Base-by-base conservation (phyloP, 2,888 invertebrate species). In the Stenurella melanura region DNA sequence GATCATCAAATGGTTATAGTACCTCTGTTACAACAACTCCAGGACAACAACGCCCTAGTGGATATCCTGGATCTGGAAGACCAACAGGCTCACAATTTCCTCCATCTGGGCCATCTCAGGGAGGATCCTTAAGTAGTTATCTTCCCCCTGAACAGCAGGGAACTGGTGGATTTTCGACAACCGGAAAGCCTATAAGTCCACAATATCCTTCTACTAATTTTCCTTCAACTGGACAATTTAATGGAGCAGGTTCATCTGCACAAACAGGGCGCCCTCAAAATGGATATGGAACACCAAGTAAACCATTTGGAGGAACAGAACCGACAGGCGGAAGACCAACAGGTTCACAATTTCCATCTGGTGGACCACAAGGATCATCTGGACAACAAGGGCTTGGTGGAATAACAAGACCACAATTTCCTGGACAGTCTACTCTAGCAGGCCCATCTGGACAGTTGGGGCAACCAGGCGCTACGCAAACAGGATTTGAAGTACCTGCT, bases 61-160 rank as follows among this genome's bases (percentile, higher is more conserved):
- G 80, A 57, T 77, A 75, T 74, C 86, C 87, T 68, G 89, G 86
- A 70, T 88, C 89, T 9, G 87, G 87, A 38, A 79, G 78, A 80
- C 83, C 80, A 78, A 78, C 79, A 54, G 82, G 78, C 66, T 79
- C 73, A 38, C 78, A 75, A 68, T 78, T 76, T 79, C 78, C 74
- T 78, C 80, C 75, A 80, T 80, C 58, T 15, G 26, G 70, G n/a
- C 9, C 60, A 68, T 73, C 60, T 78, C 77, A 72, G 67, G 70
- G 38, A 42, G 17, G 42, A 18, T 57, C 85, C 17, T 18, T 66
- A 56, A 74, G 63, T 18, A 80, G 81, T 74, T 85, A 82, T 75
- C 84, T 84, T 0, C 76, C 80, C 21, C 81, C 78, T 61, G 76
- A 81, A 58, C 82, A 86, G 42, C 78, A 81, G 77, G 85, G 86